These are phyloP conservation scores for Tenthredo scrophulariae DNA, from an alignment of 2,888 invertebrate species.

Conservation along the genomic window DNA sequence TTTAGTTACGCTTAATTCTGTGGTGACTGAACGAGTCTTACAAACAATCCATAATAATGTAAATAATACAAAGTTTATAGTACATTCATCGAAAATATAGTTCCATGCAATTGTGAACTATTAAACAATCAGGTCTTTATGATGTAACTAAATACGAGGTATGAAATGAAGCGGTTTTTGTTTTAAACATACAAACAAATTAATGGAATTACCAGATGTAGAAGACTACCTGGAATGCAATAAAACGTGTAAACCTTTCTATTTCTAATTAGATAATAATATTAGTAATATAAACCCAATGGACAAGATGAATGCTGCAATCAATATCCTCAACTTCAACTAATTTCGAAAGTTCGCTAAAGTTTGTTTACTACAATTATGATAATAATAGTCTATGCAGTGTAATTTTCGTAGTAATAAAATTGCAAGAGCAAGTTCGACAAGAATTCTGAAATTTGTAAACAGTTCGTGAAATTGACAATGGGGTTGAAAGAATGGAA, in stretches of 20 bases:
- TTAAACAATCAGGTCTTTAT: not conserved
- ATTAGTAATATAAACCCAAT: not conserved
- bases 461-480: not conserved
- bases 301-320: not conserved
- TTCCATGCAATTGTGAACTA: conserved; percentile 8
- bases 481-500: not conserved
- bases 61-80: conserved; percentile 27
- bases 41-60: conserved; percentile 11
- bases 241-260: not conserved
- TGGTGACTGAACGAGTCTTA: conserved; percentile 12
- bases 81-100: conserved; percentile 27
- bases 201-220: not conserved
- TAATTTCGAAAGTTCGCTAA: not conserved
- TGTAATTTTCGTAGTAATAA: not conserved
- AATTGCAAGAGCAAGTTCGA: not conserved
- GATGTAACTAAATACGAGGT: conserved; percentile 25
- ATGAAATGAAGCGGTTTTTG: conserved; percentile 5
- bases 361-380: not conserved
- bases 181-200: conserved; percentile 1
- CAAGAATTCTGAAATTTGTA: not conserved
- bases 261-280: conserved; percentile 24
- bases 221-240: not conserved
- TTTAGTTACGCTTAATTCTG: conserved; percentile 6
- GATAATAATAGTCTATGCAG: not conserved
- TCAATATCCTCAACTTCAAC: not conserved